Evolutionary conservation across 2,113 vertebrate genomes (phyloP).

Genomic region (Crotalus horridus): DNA sequence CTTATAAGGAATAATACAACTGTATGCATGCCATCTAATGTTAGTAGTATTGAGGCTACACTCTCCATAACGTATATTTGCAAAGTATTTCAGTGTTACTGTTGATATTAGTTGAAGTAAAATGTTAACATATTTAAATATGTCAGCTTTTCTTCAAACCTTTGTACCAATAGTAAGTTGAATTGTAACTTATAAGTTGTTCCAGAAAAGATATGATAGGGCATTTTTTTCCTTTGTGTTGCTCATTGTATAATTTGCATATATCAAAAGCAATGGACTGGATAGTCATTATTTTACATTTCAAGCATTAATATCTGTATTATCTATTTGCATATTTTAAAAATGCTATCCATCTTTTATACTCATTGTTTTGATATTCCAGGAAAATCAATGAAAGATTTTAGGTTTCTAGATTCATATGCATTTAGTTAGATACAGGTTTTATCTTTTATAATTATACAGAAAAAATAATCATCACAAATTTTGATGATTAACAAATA

Average conservation of each 20-base stretch:
- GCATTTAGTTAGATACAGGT: not conserved
- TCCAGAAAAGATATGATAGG: slow-evolving; percentile 77
- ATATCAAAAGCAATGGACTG: slow-evolving; percentile 9
- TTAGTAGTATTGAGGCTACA: slow-evolving; percentile 75
- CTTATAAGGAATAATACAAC: slow-evolving; percentile 62
- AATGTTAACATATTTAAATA: slow-evolving; percentile 85
- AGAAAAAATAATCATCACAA: not conserved
- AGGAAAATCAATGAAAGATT: not conserved
- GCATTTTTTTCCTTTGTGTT: slow-evolving; percentile 26
- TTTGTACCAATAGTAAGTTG: slow-evolving; percentile 73
- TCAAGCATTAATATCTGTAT: not conserved
- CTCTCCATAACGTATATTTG: slow-evolving; percentile 84
- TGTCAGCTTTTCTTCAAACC: slow-evolving; percentile 76
- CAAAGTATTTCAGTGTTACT: slow-evolving; percentile 86
- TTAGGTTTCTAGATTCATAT: not conserved
- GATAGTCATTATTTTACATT: not conserved
- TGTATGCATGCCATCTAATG: slow-evolving; percentile 82
- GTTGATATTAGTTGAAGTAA: slow-evolving; percentile 83
- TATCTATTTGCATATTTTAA: not conserved
- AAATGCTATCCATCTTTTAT: not conserved
- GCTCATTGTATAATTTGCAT: not conserved
- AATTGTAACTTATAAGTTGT: slow-evolving; percentile 75
- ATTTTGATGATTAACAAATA: not conserved
- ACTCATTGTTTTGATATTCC: not conserved
- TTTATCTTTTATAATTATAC: not conserved